phyloP scores from a whole-genome alignment of 2,888 invertebrate genomes.

The Argyra leucocephala region DNA sequence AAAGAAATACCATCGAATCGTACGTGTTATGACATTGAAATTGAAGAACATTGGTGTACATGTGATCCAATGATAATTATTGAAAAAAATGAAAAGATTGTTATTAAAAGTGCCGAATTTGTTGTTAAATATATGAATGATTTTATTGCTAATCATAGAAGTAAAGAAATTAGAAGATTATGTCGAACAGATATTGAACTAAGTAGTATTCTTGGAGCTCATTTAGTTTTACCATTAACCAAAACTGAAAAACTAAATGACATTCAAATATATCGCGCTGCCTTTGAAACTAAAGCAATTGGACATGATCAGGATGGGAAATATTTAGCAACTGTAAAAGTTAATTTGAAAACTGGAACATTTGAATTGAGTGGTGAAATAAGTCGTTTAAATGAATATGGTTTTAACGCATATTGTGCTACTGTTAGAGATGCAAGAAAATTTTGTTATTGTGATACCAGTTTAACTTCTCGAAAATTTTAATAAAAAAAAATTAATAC shows the following conservation, averaged over 20 bases:
- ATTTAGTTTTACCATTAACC: background rate
- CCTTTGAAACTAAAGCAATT: background rate
- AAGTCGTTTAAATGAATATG: slow-evolving; percentile 49
- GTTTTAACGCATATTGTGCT: slow-evolving; percentile 10
- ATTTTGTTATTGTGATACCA: background rate
- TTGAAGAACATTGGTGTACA: slow-evolving; percentile 61
- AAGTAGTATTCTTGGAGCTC: background rate
- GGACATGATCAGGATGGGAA: background rate
- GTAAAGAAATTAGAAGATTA: background rate
- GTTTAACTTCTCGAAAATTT: no score
- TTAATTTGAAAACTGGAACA: slow-evolving; percentile 9
- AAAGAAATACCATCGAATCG: slow-evolving; percentile 48
- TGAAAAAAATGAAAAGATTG: slow-evolving; percentile 32
- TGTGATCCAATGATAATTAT: slow-evolving; percentile 47
- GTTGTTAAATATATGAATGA: slow-evolving; percentile 28
- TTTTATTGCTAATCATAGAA: slow-evolving; percentile 12
- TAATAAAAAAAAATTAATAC: no score
- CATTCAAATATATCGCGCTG: background rate
- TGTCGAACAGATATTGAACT: background rate
- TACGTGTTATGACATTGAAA: slow-evolving; percentile 55
- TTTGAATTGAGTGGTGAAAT: slow-evolving; percentile 42
- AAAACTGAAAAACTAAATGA: background rate
- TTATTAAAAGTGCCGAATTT: slow-evolving; percentile 33
- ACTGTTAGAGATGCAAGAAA: background rate
- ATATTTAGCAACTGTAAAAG: slow-evolving; percentile 3